Conservation (phyloP, 1,140 invertebrate species). For the Camponotus vicinus region DNA sequence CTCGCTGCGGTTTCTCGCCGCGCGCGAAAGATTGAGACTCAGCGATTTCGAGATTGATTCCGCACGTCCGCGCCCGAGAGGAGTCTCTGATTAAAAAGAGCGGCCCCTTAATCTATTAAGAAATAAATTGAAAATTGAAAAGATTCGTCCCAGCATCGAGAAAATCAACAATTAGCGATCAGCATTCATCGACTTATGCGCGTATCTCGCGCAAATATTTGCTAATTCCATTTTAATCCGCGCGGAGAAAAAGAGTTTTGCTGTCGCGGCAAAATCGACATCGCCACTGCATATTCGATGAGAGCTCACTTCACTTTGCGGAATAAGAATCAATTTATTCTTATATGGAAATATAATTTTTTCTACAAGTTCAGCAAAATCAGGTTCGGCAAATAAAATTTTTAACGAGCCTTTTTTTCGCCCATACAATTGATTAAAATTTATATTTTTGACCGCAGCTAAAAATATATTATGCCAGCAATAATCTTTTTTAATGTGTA, state of each 20-base stretch:
- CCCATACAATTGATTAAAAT: conserved; percentile 11
- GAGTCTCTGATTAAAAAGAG: conserved; percentile 44
- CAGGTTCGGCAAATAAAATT: conserved; percentile 21
- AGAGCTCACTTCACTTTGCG: not conserved
- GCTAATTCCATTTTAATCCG: conserved; percentile 51
- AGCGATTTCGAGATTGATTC: conserved; percentile 60
- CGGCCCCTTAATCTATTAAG: conserved; percentile 24
- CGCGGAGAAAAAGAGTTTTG: not conserved
- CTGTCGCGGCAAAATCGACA: conserved; percentile 4
- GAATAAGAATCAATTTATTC: conserved; percentile 19
- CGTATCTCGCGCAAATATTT: conserved; percentile 28
- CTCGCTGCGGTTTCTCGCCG: conserved; percentile 49
- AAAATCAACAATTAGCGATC: conserved; percentile 17
- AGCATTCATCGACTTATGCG: not conserved
- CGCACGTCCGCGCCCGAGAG: conserved; percentile 27
- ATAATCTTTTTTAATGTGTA: not conserved
- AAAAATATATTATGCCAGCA: not conserved
- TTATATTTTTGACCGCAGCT: not conserved
- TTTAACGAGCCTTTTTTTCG: not conserved
- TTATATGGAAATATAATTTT: conserved; percentile 16
- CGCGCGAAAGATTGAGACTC: conserved; percentile 41
- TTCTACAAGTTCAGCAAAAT: not conserved
- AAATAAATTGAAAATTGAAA: conserved; percentile 54
- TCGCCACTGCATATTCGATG: conserved; percentile 2
- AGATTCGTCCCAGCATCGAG: conserved; percentile 6